phyloP scores from a whole-genome alignment of 2,797 vertebrate species.

The Hozukius guyotensis region DNA sequence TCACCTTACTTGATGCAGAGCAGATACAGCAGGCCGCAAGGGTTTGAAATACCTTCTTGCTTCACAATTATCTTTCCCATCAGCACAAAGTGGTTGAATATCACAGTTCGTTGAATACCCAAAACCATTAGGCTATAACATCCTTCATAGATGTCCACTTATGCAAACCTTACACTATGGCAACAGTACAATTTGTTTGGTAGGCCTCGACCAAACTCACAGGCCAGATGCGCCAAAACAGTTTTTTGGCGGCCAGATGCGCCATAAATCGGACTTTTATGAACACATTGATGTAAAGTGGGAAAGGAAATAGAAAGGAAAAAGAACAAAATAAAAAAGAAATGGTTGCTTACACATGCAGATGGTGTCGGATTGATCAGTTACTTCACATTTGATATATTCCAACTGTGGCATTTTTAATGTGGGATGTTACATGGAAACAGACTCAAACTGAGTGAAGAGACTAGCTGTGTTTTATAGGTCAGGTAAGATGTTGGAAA shows the following conservation, averaged over 20 bases:
- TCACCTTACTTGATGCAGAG: background rate
- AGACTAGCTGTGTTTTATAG: background rate
- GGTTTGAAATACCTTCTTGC: background rate
- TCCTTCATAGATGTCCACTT: background rate
- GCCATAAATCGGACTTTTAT: rapidly evolving
- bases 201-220: background rate
- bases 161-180: background rate
- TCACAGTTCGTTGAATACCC: background rate
- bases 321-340: background rate
- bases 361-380: background rate
- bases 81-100: background rate
- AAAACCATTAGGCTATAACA: background rate
- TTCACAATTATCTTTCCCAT: background rate
- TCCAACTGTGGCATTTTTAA: background rate
- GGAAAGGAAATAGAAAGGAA: background rate
- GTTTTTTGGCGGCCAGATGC: background rate
- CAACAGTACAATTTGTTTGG: background rate
- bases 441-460: rapidly evolving
- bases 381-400: background rate
- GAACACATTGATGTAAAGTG: background rate
- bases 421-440: rapidly evolving
- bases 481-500: background rate
- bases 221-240: background rate
- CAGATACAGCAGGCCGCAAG: background rate
- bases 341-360: background rate